Evolutionary conservation across 1,140 invertebrate species (phyloP).

Genomic region (Halesus radiatus): DNA sequence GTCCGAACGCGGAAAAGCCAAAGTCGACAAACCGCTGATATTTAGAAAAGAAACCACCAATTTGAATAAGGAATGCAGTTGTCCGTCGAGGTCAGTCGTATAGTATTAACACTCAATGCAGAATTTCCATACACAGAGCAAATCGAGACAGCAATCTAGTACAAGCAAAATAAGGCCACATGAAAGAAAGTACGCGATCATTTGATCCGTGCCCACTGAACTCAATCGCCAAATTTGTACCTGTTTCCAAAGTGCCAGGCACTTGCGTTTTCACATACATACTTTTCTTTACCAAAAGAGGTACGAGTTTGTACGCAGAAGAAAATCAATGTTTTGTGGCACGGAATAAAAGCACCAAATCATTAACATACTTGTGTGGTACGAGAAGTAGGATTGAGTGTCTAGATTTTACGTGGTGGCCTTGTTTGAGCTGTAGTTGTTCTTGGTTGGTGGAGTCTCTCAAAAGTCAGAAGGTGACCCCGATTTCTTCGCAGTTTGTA

Average conservation of each 20-base stretch:
- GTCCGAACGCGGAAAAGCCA: slow-evolving; percentile 20
- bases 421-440: not conserved
- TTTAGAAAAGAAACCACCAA: slow-evolving; percentile 8
- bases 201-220: not conserved
- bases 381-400: not conserved
- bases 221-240: not conserved
- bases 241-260: slow-evolving; percentile 7
- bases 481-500: slow-evolving; percentile 23
- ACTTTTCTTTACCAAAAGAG: not conserved
- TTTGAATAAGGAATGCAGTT: slow-evolving; percentile 42
- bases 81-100: slow-evolving; percentile 21
- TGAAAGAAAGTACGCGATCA: not conserved
- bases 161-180: not conserved
- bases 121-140: slow-evolving; percentile 28
- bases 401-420: not conserved
- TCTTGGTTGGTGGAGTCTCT: not conserved
- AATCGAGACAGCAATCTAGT: not conserved
- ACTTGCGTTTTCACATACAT: slow-evolving; percentile 12
- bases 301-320: not conserved
- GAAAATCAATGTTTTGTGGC: not conserved
- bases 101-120: not conserved
- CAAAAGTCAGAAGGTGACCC: slow-evolving; percentile 18
- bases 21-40: not conserved
- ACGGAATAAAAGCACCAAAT: slow-evolving; percentile 2
- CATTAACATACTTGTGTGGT: not conserved